Percentiles rank a stretch among this genome's conserved stretches.
Conservation (phyloP, 2,113 vertebrate species). For the Poeciliopsis turrubarensis region DNA sequence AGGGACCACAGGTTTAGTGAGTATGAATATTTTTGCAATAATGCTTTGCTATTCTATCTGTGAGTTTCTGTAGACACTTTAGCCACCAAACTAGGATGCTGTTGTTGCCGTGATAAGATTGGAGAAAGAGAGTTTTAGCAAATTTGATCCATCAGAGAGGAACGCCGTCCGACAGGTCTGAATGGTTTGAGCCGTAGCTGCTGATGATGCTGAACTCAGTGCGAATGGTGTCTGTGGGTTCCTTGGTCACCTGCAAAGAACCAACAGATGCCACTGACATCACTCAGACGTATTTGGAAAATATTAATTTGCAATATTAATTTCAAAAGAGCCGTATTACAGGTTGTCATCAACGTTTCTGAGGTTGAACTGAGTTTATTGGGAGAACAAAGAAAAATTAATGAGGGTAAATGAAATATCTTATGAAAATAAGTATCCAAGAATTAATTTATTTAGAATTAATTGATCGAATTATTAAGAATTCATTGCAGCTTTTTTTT, state of each 20-base stretch:
- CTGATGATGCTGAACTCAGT: slow-evolving; percentile 75
- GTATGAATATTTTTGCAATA: background rate
- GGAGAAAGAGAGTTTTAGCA: slow-evolving; percentile 11
- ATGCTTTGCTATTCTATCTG: background rate
- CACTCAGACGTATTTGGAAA: background rate
- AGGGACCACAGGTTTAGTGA: background rate
- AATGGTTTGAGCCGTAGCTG: slow-evolving; percentile 78
- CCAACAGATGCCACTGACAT: background rate
- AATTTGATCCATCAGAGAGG: slow-evolving; percentile 62
- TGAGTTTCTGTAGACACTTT: slow-evolving; percentile 17
- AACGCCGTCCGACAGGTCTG: slow-evolving; percentile 82
- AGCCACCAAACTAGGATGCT: slow-evolving; percentile 10
- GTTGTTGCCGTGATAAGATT: slow-evolving; percentile 3
- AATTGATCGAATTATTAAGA: background rate
- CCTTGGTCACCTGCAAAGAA: slow-evolving; percentile 59
- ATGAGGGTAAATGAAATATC: background rate
- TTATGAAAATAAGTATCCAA: background rate
- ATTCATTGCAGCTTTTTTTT: background rate
- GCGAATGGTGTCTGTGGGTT: slow-evolving; percentile 45
- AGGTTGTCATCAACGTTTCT: background rate
- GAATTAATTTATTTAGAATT: background rate
- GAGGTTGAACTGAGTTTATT: background rate
- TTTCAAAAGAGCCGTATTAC: background rate
- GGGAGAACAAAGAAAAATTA: too few species aligned
- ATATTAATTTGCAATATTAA: background rate